phyloP scores from a whole-genome alignment of 2,797 vertebrate genomes.

The Neosilurus hyrtlii region DNA sequence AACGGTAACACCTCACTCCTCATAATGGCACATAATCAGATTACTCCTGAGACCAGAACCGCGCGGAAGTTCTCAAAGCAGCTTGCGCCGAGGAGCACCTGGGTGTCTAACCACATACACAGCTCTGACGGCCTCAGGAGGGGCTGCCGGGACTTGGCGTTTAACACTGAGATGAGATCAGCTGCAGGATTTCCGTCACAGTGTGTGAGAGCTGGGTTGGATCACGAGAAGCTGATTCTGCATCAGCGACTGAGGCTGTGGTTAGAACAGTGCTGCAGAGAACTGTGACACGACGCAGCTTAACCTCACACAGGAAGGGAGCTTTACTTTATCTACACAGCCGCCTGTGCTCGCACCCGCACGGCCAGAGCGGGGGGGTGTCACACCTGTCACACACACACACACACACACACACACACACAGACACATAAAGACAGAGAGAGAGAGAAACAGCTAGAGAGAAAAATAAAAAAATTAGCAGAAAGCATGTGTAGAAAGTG shows the following conservation, averaged over 20 bases:
- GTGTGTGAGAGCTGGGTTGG: slow-evolving; percentile 20
- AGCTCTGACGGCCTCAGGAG: slow-evolving; percentile 36
- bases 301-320: slow-evolving; percentile 76
- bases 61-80: slow-evolving; percentile 71
- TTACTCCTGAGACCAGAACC: slow-evolving; percentile 73
- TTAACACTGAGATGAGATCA: slow-evolving; percentile 44
- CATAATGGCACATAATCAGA: slow-evolving; percentile 58
- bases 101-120: slow-evolving; percentile 52
- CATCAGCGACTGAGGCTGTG: slow-evolving; percentile 44
- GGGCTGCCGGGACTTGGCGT: slow-evolving; percentile 24
- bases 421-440: slow-evolving; percentile 15
- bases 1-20: slow-evolving; percentile 52
- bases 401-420: slow-evolving; percentile 28
- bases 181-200: slow-evolving; percentile 30
- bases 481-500: slow-evolving; percentile 30
- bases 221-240: slow-evolving; percentile 28
- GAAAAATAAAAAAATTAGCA: slow-evolving; percentile 44
- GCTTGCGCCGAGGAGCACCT: slow-evolving; percentile 50
- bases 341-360: slow-evolving; percentile 44
- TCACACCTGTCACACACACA: slow-evolving; percentile 70
- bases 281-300: slow-evolving; percentile 55
- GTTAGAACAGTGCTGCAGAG: slow-evolving; percentile 42
- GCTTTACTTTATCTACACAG: slow-evolving; percentile 70
- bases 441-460: slow-evolving; percentile 16
- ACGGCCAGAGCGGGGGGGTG: slow-evolving; percentile 69